phyloP scores from a whole-genome alignment of 2,797 vertebrate species.

The Coregonus ussuriensis region DNA sequence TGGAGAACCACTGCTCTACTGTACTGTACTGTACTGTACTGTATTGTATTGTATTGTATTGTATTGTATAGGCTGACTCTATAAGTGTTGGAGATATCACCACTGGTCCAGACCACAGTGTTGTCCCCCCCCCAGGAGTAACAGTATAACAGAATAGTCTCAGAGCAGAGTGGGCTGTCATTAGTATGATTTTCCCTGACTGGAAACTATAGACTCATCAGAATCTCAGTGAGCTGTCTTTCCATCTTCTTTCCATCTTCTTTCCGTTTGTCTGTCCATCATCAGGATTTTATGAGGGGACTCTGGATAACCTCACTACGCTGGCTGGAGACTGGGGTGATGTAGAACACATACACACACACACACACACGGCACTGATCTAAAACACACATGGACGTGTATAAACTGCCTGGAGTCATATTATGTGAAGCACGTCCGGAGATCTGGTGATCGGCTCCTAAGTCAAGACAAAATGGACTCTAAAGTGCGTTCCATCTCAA shows the following conservation, averaged over 20 bases:
- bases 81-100: not conserved
- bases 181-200: conserved; percentile 16
- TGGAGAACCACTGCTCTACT: not conserved
- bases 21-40: too few relatives aligned
- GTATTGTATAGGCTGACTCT: too few relatives aligned
- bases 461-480: conserved; percentile 40
- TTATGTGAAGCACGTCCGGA: conserved; percentile 52
- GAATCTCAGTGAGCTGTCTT: conserved; percentile 1
- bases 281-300: conserved; percentile 21
- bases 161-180: conserved; percentile 23
- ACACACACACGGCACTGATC: conserved; percentile 37
- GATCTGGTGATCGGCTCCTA: conserved; percentile 21
- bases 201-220: conserved; percentile 49
- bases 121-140: not conserved
- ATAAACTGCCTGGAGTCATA: conserved; percentile 49
- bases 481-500: not conserved
- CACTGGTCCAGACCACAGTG: not conserved
- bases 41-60: too few relatives aligned
- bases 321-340: conserved; percentile 36
- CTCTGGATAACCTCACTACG: conserved; percentile 32
- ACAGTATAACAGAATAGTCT: conserved; percentile 9
- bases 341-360: conserved; percentile 21
- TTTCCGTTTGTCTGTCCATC: conserved; percentile 1
- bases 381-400: conserved; percentile 57
- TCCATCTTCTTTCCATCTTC: conserved; percentile 3